Evolutionary conservation across 2,888 invertebrate species (phyloP), one percentile per base, ranked within the genome.

Genomic region (Endotricha flammealis): DNA sequence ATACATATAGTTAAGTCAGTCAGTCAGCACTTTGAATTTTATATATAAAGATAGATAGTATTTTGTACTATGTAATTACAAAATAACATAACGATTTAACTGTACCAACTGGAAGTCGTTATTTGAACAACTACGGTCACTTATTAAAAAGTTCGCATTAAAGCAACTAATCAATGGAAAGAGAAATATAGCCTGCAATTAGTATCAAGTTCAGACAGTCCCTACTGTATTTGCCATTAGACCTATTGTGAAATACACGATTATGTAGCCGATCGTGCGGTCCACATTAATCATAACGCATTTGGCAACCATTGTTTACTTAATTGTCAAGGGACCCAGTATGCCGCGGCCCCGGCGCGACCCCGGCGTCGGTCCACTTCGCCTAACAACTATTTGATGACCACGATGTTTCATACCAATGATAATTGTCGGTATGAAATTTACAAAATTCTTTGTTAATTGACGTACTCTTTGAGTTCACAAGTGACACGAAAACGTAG

Each of bases 231-330:
- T 8, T 11, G 12, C 12, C 12, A 12, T 27, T 4, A 10, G n/a
- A 10, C 20, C 4, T 27, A 11, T 27, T 27, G 27, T 2, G 27
- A 3, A 27, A 27, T 20, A 7, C 16, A 12, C 12, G 22, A 11
- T 10, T 8, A 31, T 2, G n/a, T 8, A 8, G 6, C 7, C 2
- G 20, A 2, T 20, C 20, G 20, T 20, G 16, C 20, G 20, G 20
- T n/a, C 20, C 13, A 13, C 22, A 34, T 35, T 11, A 35, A 35
- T 35, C 23, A 35, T 5, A 20, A 17, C 16, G 16, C 32, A 14
- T 35, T 29, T 35, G 22, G 29, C 29, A 35, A 35, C 29, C 2
- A 29, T 35, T 35, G 29, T 35, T 35, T 35, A 35, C 29, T 23
- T 35, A 35, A 35, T 23, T 22, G 23, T 22, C 28, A 14, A 23